Conservation (phyloP, 2,113 vertebrate genomes). For the Melanostigma gelatinosum region DNA sequence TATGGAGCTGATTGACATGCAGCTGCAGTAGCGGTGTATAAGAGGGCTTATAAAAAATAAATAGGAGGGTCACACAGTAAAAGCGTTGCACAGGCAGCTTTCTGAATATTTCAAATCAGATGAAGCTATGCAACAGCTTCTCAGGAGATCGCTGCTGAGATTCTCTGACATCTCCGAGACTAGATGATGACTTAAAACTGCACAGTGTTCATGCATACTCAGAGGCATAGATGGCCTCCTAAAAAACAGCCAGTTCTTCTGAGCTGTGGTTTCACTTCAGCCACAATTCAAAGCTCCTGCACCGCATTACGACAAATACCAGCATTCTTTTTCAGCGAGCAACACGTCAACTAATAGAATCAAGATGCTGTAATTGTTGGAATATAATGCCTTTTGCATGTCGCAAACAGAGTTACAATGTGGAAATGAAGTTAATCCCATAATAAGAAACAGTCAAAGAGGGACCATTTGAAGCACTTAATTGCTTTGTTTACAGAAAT, state of each 20-base stretch:
- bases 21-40: not conserved
- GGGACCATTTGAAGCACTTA: not conserved
- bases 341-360: not conserved
- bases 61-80: not conserved
- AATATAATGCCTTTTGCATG: not conserved
- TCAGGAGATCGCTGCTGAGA: not conserved
- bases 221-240: not conserved
- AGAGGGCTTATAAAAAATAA: not conserved
- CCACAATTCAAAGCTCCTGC: not conserved
- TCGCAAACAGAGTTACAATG: not conserved
- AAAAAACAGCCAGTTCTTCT: not conserved
- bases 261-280: not conserved
- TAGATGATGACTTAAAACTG: not conserved
- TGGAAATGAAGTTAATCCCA: not conserved
- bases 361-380: slow-evolving; percentile 1
- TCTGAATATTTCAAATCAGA: slow-evolving; percentile 60
- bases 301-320: not conserved
- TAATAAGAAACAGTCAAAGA: slow-evolving; percentile 1
- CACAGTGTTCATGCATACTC: not conserved
- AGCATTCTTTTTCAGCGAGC: not conserved
- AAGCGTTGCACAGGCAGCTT: not conserved
- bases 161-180: not conserved
- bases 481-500: not conserved
- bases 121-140: slow-evolving; percentile 23
- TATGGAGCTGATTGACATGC: not conserved